Conservation (phyloP, 2,797 vertebrate species). For the Falco rusticolus region DNA sequence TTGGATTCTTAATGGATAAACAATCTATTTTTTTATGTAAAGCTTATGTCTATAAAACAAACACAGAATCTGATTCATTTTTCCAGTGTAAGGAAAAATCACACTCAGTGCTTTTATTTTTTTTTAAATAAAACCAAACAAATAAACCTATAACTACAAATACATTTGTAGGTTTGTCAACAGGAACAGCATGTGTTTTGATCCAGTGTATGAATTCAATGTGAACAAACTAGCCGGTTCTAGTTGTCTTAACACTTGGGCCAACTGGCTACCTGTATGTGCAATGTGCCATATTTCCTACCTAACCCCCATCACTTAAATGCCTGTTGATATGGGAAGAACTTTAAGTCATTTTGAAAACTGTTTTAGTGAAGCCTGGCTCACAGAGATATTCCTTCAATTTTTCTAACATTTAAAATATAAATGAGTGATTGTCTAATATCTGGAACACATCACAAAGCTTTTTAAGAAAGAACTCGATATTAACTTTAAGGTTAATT, state of each 20-base stretch:
- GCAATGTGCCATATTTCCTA: background rate
- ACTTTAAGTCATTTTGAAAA: background rate
- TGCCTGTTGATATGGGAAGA: background rate
- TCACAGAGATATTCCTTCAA: background rate
- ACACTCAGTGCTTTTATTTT: background rate
- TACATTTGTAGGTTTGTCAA: background rate
- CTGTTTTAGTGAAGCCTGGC: background rate
- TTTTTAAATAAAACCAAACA: background rate
- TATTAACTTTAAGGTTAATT: background rate
- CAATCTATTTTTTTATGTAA: background rate
- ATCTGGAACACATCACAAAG: background rate
- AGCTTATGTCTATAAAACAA: background rate
- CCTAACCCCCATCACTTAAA: background rate
- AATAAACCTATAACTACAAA: background rate
- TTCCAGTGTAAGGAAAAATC: background rate
- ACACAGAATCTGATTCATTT: background rate
- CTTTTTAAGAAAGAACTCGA: background rate
- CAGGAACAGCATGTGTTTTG: background rate
- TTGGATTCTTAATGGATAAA: background rate
- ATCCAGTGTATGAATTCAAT: background rate
- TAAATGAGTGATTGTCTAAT: background rate
- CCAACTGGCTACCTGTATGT: background rate
- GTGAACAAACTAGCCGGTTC: background rate
- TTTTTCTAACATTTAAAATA: background rate
- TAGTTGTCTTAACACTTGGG: background rate